These are phyloP conservation scores for Vandiemenella viatica DNA, from an alignment of 2,888 invertebrate genomes.

Conservation along the genomic window DNA sequence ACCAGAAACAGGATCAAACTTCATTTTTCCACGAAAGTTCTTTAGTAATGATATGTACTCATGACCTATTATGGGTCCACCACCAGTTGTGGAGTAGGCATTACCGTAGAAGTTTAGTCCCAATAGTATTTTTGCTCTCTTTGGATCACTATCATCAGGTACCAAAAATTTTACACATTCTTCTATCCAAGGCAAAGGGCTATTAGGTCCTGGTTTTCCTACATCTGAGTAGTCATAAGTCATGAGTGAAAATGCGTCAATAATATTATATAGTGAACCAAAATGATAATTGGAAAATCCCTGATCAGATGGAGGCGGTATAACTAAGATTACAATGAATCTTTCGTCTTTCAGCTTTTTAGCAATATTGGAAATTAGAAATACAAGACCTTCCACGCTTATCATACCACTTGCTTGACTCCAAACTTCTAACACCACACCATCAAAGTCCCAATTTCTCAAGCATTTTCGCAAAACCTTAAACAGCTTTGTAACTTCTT, in stretches of 20 bases:
- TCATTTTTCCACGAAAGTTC: constrained; percentile 56
- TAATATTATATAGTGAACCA: constrained; percentile 55
- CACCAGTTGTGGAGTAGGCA: constrained; percentile 67
- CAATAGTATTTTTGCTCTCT: constrained; percentile 63
- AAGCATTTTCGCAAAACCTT: constrained; percentile 47
- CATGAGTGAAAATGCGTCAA: constrained; percentile 87
- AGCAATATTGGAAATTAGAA: constrained; percentile 49
- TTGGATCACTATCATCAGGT: constrained; percentile 40
- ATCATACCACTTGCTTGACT: constrained; percentile 60
- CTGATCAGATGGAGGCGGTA: constrained; percentile 57
- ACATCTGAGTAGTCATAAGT: constrained; percentile 85
- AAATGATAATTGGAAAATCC: constrained; percentile 62
- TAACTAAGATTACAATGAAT: constrained; percentile 54
- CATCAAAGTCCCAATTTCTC: constrained; percentile 62
- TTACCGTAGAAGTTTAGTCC: constrained; percentile 92
- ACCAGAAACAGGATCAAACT: constrained; percentile 58
- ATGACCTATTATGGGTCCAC: constrained; percentile 63
- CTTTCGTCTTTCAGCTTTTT: constrained; percentile 27
- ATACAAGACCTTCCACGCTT: constrained; percentile 38
- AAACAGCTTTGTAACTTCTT: constrained; percentile 50
- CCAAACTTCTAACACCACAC: constrained; percentile 82
- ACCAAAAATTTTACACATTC: constrained; percentile 59
- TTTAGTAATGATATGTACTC: constrained; percentile 64
- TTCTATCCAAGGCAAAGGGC: constrained; percentile 70
- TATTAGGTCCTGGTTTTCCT: constrained; percentile 77